Evolutionary conservation across 1,140 invertebrate genomes (phyloP).

Genomic region (Camponotus vicinus): DNA sequence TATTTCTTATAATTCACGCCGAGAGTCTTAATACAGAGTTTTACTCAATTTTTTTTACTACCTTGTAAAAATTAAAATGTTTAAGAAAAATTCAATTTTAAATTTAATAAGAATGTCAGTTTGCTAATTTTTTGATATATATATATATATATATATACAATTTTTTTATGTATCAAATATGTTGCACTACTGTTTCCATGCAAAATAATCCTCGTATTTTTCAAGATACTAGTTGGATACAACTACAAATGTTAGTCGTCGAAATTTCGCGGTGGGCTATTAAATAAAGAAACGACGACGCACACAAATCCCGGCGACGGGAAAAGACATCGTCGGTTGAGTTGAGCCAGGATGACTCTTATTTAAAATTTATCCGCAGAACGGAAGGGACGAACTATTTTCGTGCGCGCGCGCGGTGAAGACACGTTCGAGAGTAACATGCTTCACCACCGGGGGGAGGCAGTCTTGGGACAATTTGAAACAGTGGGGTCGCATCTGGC

Average conservation of each 20-base stretch:
- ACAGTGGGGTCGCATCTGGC: conserved; percentile 52
- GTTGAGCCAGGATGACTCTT: conserved; percentile 42
- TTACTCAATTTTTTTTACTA: not conserved
- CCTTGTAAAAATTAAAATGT: not conserved
- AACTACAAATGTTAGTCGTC: not conserved
- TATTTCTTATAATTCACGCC: not conserved
- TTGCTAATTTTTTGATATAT: not conserved
- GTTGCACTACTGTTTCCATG: not conserved
- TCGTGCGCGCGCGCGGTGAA: conserved; percentile 19
- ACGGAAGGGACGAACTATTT: conserved; percentile 46
- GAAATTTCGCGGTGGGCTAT: conserved; percentile 29
- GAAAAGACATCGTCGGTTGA: conserved; percentile 13
- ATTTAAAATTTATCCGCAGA: conserved; percentile 56
- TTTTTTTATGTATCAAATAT: not conserved
- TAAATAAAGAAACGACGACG: conserved; percentile 42
- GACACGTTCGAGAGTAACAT: conserved; percentile 28
- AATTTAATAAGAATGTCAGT: not conserved
- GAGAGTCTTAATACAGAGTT: too few species aligned
- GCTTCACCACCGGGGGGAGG: not conserved
- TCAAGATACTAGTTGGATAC: not conserved
- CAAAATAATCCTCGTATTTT: not conserved
- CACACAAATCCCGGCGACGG: conserved; percentile 26
- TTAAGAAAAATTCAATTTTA: not conserved
- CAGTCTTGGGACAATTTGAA: conserved; percentile 47
- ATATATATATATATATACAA: not conserved